Evolutionary conservation across 2,888 invertebrate genomes (phyloP).

Genomic region (Drosophila phalerata): DNA sequence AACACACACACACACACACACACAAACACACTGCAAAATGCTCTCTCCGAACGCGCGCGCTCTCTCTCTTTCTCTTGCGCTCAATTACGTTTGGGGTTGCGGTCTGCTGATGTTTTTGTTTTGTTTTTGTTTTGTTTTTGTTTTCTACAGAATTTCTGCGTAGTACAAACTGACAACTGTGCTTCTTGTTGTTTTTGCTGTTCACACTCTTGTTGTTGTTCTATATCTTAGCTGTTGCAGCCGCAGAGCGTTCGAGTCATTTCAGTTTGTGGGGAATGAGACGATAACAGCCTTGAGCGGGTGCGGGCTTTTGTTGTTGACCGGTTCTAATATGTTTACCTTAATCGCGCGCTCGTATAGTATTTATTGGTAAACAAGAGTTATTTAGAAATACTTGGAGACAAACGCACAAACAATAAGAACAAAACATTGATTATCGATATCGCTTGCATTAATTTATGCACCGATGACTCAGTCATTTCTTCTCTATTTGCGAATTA

Average conservation of each 20-base stretch:
- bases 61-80: constrained; percentile 16
- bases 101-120: constrained; percentile 54
- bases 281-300: constrained; percentile 51
- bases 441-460: constrained; percentile 15
- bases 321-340: constrained; percentile 63
- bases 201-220: constrained; percentile 30
- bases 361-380: constrained; percentile 66
- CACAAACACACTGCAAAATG: constrained; percentile 11
- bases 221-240: constrained; percentile 44
- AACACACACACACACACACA: constrained; percentile 9
- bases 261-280: constrained; percentile 21
- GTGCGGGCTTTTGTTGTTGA: constrained; percentile 39
- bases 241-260: constrained; percentile 38
- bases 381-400: constrained; percentile 38
- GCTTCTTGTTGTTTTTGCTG: constrained; percentile 40
- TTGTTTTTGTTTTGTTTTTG: constrained; percentile 47
- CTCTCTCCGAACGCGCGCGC: constrained; percentile 27
- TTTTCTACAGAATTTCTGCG: constrained; percentile 72
- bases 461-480: constrained; percentile 11
- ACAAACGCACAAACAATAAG: constrained; percentile 15
- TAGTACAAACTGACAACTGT: constrained; percentile 61
- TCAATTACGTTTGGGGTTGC: constrained; percentile 10
- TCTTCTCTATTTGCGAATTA: not conserved
- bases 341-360: constrained; percentile 29
- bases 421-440: constrained; percentile 26